These are phyloP conservation scores for Anhinga anhinga DNA, from an alignment of 2,113 vertebrate species.

Conservation along the genomic window DNA sequence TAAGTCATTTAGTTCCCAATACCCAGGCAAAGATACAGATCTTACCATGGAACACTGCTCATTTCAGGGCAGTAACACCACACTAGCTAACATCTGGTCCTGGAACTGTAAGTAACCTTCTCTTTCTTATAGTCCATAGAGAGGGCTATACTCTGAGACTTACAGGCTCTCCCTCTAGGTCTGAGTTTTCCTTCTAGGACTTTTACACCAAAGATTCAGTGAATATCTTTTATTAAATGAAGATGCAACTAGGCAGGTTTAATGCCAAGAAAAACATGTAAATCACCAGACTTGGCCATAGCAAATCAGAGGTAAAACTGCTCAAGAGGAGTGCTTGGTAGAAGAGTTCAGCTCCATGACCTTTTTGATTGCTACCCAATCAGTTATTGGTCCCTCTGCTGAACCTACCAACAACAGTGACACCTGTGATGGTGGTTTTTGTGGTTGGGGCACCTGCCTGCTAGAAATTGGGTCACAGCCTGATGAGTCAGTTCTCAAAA, in stretches of 20 bases:
- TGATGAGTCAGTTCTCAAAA: slow-evolving; percentile 20
- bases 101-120: not conserved
- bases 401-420: not conserved
- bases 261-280: not conserved
- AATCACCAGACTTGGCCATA: not conserved
- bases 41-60: not conserved
- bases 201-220: not conserved
- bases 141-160: not conserved
- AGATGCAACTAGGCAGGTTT: not conserved
- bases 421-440: slow-evolving; percentile 30
- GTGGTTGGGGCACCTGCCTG: slow-evolving; percentile 31
- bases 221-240: not conserved
- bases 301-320: not conserved
- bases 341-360: not conserved
- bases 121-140: not conserved
- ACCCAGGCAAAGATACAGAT: not conserved
- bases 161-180: not conserved
- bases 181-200: not conserved
- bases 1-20: not conserved
- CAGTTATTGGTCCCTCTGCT: not conserved
- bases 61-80: not conserved
- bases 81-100: not conserved
- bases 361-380: not conserved
- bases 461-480: slow-evolving; percentile 24
- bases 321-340: not conserved